Evolutionary conservation across 2,797 vertebrate genomes (phyloP).

Genomic region (Phylloscopus collybita): DNA sequence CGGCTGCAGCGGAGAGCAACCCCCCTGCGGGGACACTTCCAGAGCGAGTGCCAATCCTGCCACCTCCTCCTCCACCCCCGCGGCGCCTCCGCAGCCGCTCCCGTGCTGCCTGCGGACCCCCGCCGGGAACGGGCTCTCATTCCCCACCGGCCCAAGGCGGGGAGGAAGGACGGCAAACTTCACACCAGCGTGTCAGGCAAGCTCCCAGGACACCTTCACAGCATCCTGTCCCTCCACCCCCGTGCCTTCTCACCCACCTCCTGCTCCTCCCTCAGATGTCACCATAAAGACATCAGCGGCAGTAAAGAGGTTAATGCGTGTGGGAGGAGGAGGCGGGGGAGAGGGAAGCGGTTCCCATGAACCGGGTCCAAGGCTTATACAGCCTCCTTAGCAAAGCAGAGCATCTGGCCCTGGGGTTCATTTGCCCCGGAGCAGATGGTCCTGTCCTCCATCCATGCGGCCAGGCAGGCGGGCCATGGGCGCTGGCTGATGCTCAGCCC

Average conservation of each 20-base stretch:
- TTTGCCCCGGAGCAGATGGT: constrained; percentile 70
- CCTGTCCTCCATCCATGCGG: constrained; percentile 6
- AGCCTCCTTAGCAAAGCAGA: constrained; percentile 52
- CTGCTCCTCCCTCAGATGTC: constrained; percentile 42
- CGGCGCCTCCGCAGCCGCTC: neutral
- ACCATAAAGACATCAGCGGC: constrained; percentile 50
- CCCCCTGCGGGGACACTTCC: constrained; percentile 35
- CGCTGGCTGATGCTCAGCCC: neutral
- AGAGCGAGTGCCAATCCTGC: constrained; percentile 24
- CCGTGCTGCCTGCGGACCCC: constrained; percentile 40
- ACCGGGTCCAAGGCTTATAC: constrained; percentile 48
- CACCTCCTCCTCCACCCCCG: constrained; percentile 26
- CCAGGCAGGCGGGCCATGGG: neutral
- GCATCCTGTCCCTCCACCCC: constrained; percentile 27
- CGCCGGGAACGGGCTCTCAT: neutral
- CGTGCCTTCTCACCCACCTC: constrained; percentile 48
- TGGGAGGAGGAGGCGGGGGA: constrained; percentile 46
- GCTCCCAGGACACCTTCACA: constrained; percentile 35
- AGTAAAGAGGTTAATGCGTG: constrained; percentile 67
- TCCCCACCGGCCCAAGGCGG: neutral
- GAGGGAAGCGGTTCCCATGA: constrained; percentile 52
- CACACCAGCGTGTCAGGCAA: constrained; percentile 30
- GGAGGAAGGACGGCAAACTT: constrained; percentile 66
- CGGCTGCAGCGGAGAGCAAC: neutral
- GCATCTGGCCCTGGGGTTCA: constrained; percentile 69